These are phyloP conservation scores for Syritta pipiens DNA, from an alignment of 2,888 invertebrate genomes.

Conservation along the genomic window DNA sequence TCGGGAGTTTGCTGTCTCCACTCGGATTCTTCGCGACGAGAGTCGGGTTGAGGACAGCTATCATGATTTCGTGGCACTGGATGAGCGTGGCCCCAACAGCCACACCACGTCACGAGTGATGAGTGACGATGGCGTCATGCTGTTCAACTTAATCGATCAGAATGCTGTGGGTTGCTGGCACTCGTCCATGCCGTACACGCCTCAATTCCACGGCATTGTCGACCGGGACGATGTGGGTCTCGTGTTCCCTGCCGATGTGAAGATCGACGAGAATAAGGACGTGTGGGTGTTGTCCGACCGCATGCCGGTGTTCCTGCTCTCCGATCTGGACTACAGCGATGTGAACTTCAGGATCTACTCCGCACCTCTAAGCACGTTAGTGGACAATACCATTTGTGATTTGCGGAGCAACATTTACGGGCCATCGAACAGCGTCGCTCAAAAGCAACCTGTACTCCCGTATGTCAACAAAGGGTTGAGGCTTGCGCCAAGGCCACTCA, in stretches of 20 bases:
- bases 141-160: slow-evolving; percentile 89
- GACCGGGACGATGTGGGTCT: slow-evolving; percentile 88
- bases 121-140: slow-evolving; percentile 87
- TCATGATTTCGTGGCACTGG: slow-evolving; percentile 83
- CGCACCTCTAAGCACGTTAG: slow-evolving; percentile 83
- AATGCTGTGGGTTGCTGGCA: slow-evolving; percentile 93
- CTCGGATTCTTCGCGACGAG: slow-evolving; percentile 85
- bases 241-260: slow-evolving; percentile 89
- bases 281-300: slow-evolving; percentile 91
- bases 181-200: slow-evolving; percentile 83
- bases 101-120: slow-evolving; percentile 88
- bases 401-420: slow-evolving; percentile 75
- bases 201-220: slow-evolving; percentile 84
- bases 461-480: slow-evolving; percentile 26
- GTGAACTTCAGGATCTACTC: slow-evolving; percentile 89
- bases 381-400: slow-evolving; percentile 88
- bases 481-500: slow-evolving; percentile 21
- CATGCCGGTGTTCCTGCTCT: slow-evolving; percentile 88
- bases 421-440: slow-evolving; percentile 72
- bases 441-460: slow-evolving; percentile 6
- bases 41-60: slow-evolving; percentile 85
- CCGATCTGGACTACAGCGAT: slow-evolving; percentile 86
- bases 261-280: slow-evolving; percentile 85
- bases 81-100: slow-evolving; percentile 84
- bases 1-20: slow-evolving; percentile 89